Conservation (phyloP, 2,797 vertebrate species). For the Arctocebus calabarensis region DNA sequence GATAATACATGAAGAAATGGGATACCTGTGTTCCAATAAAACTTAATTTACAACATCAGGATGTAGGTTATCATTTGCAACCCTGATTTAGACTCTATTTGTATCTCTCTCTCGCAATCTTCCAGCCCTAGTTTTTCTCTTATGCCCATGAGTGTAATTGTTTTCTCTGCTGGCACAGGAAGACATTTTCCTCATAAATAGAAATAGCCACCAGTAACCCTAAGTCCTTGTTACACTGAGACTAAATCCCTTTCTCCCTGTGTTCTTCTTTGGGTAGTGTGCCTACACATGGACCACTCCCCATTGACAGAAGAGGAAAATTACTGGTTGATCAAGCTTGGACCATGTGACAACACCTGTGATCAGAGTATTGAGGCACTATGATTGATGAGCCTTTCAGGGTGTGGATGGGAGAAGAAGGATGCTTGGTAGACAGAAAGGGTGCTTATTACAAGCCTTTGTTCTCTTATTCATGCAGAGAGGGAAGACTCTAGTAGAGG, state of each 20-base stretch:
- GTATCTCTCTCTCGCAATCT: background rate
- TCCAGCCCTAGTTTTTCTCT: background rate
- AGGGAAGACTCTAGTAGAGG: background rate
- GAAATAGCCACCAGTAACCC: background rate
- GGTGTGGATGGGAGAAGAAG: background rate
- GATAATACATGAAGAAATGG: background rate
- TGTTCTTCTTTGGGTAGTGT: background rate
- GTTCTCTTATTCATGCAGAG: background rate
- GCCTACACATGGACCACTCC: background rate
- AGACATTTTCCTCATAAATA: background rate
- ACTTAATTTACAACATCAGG: background rate
- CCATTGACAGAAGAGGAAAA: background rate
- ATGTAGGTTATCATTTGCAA: background rate
- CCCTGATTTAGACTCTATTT: background rate
- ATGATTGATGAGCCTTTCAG: background rate
- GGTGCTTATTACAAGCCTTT: background rate
- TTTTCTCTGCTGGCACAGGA: background rate
- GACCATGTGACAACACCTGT: background rate
- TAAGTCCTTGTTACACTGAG: background rate
- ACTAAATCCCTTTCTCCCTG: background rate
- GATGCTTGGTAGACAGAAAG: background rate
- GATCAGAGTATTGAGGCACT: background rate
- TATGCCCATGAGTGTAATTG: background rate
- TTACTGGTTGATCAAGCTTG: background rate
- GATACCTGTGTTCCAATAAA: background rate